These are phyloP conservation scores for Acanthornis magna DNA, from an alignment of 2,797 vertebrate species.

Conservation along the genomic window DNA sequence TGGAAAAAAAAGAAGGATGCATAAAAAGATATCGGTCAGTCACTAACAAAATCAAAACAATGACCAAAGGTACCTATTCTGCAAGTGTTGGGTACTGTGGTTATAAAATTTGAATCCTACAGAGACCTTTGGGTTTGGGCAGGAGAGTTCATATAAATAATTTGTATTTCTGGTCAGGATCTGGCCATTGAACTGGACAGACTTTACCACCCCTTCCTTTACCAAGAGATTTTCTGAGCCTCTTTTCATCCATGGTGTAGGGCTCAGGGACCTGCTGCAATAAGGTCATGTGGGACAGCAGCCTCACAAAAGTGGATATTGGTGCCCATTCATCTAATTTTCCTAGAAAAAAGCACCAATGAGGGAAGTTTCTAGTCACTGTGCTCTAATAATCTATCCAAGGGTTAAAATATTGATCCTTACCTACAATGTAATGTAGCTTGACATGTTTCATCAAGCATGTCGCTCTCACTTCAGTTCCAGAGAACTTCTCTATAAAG, in stretches of 20 bases:
- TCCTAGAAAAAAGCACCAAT: background rate
- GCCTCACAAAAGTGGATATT: background rate
- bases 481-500: background rate
- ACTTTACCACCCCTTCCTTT: background rate
- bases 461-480: background rate
- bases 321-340: background rate
- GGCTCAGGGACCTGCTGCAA: background rate
- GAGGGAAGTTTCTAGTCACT: background rate
- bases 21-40: background rate
- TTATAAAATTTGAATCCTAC: background rate
- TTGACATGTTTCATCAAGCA: background rate
- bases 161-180: background rate
- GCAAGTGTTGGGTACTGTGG: background rate
- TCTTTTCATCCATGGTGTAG: rapidly evolving
- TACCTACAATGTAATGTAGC: background rate
- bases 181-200: background rate
- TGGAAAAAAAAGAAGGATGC: background rate
- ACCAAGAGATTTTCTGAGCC: background rate
- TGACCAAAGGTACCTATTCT: background rate
- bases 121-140: background rate
- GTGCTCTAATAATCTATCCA: background rate
- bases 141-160: background rate
- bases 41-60: background rate
- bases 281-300: background rate
- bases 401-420: slow-evolving; percentile 2